phyloP scores from a whole-genome alignment of 2,797 vertebrate species.

The Poecilia picta region DNA sequence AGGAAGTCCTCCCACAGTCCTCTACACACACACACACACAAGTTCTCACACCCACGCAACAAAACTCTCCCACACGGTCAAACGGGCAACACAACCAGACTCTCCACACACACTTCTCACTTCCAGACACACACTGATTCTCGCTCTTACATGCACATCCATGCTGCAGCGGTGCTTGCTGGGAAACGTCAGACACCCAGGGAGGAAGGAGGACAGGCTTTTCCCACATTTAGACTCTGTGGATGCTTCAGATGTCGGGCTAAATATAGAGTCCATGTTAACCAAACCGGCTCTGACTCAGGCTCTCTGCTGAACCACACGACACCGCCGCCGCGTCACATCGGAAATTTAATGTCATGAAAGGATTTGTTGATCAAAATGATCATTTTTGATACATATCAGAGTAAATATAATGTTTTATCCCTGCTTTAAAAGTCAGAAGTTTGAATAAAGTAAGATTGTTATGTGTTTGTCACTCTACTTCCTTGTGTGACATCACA shows the following conservation, averaged over 20 bases:
- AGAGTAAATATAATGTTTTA: neutral
- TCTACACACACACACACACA: slow-evolving; percentile 78
- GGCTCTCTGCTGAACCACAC: neutral
- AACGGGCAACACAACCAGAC: slow-evolving; percentile 60
- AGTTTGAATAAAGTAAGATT: neutral
- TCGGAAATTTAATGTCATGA: neutral
- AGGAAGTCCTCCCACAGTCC: slow-evolving; percentile 97
- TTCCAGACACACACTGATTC: slow-evolving; percentile 65
- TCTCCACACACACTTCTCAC: slow-evolving; percentile 43
- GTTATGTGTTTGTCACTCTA: neutral
- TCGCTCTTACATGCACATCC: slow-evolving; percentile 37
- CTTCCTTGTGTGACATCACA: neutral
- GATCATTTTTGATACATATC: neutral
- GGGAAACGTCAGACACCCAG: slow-evolving; percentile 79
- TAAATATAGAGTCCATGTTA: slow-evolving; percentile 93
- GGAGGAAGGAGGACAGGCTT: slow-evolving; percentile 86
- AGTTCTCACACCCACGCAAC: slow-evolving; percentile 65
- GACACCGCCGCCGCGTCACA: neutral
- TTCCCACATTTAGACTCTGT: slow-evolving; percentile 99
- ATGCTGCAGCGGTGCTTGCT: slow-evolving; percentile 67
- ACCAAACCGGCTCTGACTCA: slow-evolving; percentile 80
- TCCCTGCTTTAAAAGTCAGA: neutral
- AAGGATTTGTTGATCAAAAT: neutral
- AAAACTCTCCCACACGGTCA: slow-evolving; percentile 63
- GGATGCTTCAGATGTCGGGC: slow-evolving; percentile 95